phyloP scores from a whole-genome alignment of 23 tunicate species.

The Botrylloides violaceus region DNA sequence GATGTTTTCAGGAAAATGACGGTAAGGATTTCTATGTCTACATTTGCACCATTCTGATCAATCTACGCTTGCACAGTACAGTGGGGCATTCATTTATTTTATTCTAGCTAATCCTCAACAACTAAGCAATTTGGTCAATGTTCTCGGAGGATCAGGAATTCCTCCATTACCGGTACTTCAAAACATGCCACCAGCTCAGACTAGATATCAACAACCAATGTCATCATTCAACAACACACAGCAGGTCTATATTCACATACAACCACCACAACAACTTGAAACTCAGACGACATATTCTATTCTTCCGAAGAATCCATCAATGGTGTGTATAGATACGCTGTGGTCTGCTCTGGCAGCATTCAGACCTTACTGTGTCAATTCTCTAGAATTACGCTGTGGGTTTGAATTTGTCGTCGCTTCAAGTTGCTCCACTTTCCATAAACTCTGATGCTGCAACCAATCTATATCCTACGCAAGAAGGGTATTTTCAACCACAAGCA shows the following conservation, averaged over 20 bases:
- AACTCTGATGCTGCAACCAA: neutral
- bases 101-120: too few species aligned
- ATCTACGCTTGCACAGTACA: too few species aligned
- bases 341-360: neutral
- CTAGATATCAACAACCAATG: neutral
- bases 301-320: conserved; percentile 6
- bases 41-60: too few species aligned
- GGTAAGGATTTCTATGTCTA: too few species aligned
- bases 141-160: neutral
- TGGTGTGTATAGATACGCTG: neutral
- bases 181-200: conserved; percentile 14
- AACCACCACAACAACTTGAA: neutral
- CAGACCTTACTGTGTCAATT: neutral
- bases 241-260: conserved; percentile 20
- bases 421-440: neutral
- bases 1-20: neutral
- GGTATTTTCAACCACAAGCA: neutral
- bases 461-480: neutral
- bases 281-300: neutral
- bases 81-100: too few species aligned
- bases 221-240: neutral
- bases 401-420: conserved; percentile 10
- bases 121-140: neutral
- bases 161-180: neutral
- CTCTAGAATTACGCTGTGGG: conserved; percentile 6